Evolutionary conservation across 2,113 vertebrate species (phyloP).

Genomic region (Athene noctua): DNA sequence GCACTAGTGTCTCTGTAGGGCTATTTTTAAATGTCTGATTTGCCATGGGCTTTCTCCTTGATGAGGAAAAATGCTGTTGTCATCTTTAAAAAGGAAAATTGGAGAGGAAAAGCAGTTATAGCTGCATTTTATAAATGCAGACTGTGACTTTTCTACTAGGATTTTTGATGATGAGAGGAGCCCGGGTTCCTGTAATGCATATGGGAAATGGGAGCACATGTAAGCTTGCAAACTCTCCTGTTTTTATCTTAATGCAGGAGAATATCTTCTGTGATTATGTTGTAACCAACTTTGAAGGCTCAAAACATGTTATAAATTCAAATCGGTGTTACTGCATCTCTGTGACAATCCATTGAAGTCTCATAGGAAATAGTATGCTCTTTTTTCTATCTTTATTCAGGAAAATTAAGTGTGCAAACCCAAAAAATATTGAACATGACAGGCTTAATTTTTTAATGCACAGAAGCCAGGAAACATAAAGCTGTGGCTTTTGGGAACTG

Average conservation of each 20-base stretch:
- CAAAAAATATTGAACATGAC: background rate
- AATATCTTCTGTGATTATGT: slow-evolving; percentile 14
- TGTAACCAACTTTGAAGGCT: slow-evolving; percentile 8
- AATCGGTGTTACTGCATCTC: background rate
- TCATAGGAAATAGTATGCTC: background rate
- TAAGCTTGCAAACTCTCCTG: background rate
- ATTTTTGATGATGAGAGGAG: background rate
- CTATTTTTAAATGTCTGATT: background rate
- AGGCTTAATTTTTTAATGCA: slow-evolving; percentile 38
- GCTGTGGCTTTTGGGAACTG: background rate
- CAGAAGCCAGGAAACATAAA: background rate
- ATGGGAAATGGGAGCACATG: background rate
- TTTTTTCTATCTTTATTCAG: background rate
- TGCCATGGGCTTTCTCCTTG: background rate
- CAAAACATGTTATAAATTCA: background rate
- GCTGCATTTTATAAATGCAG: background rate
- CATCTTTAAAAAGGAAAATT: background rate
- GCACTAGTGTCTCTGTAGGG: background rate
- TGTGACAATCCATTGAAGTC: slow-evolving; percentile 14
- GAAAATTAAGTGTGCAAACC: slow-evolving; percentile 19
- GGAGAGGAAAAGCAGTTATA: background rate
- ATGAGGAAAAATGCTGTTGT: background rate
- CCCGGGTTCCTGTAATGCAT: background rate
- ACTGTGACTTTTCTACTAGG: background rate
- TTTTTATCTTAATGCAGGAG: slow-evolving; percentile 20